phyloP scores from a whole-genome alignment of 1,140 invertebrate species.

The Heliconius himera region DNA sequence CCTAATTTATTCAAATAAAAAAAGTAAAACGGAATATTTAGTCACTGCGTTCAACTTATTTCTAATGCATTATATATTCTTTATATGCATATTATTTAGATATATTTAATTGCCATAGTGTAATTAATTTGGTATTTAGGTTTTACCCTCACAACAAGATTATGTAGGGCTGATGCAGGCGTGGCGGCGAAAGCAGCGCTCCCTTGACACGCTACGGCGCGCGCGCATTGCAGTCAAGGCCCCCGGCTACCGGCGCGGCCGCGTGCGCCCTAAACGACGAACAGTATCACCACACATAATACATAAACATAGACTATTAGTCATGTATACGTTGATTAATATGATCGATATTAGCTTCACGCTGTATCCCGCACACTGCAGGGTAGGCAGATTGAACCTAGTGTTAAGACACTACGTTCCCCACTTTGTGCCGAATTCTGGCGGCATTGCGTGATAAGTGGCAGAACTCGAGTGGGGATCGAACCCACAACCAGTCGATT shows the following conservation, averaged over 20 bases:
- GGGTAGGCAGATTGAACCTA: no score
- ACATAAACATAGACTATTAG: slow-evolving; percentile 24
- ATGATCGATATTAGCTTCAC: no score
- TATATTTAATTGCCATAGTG: neutral
- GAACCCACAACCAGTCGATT: no score
- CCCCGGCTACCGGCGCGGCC: slow-evolving; percentile 56
- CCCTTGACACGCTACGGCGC: slow-evolving; percentile 79
- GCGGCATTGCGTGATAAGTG: no score
- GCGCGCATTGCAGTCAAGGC: slow-evolving; percentile 79
- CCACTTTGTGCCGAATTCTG: no score
- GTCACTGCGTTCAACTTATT: neutral
- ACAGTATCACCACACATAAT: slow-evolving; percentile 36
- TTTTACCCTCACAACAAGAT: slow-evolving; percentile 37
- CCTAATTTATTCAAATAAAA: neutral
- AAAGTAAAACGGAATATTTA: neutral
- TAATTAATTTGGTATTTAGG: slow-evolving; percentile 40
- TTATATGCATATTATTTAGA: neutral
- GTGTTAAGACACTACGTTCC: no score
- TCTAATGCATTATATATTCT: neutral
- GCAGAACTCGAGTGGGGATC: no score
- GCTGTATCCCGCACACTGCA: no score
- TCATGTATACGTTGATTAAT: slow-evolving; percentile 22
- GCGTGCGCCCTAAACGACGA: slow-evolving; percentile 45
- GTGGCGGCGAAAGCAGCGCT: slow-evolving; percentile 78
- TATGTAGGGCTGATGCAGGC: slow-evolving; percentile 60